A percentile compares a stretch with the other conserved stretches of the same genome.
These are phyloP conservation scores for Spisula subtruncata DNA, from an alignment of 2,888 invertebrate species.

Conservation along the genomic window DNA sequence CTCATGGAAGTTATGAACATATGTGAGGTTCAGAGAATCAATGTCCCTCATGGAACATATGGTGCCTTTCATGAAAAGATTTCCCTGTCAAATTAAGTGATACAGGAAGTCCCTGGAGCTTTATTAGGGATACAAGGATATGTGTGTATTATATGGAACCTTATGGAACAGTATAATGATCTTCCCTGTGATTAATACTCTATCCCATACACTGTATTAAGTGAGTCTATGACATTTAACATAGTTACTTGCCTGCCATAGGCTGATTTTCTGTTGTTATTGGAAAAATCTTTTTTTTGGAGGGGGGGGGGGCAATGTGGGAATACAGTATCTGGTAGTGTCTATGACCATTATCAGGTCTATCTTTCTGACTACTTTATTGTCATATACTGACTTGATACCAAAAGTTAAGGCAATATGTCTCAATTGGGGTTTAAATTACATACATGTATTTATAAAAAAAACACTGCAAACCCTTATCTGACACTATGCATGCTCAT, in stretches of 20 bases:
- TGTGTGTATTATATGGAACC: no score
- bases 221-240: constrained; percentile 4
- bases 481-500: no score
- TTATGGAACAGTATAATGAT: neutral
- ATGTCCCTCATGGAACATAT: no score
- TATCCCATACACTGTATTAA: neutral
- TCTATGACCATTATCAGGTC: neutral
- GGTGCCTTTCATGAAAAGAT: no score
- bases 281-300: neutral
- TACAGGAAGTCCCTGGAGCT: neutral
- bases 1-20: no score
- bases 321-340: neutral
- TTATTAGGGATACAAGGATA: neutral
- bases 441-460: no score
- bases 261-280: neutral
- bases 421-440: no score
- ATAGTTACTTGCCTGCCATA: neutral
- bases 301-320: neutral
- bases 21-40: no score
- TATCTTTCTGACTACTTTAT: neutral
- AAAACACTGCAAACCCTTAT: no score
- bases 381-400: neutral
- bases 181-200: neutral
- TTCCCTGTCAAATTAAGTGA: neutral
- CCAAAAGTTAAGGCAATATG: no score